These are phyloP conservation scores for Oncorhynchus masou DNA, from an alignment of 2,113 vertebrate species.

Conservation along the genomic window DNA sequence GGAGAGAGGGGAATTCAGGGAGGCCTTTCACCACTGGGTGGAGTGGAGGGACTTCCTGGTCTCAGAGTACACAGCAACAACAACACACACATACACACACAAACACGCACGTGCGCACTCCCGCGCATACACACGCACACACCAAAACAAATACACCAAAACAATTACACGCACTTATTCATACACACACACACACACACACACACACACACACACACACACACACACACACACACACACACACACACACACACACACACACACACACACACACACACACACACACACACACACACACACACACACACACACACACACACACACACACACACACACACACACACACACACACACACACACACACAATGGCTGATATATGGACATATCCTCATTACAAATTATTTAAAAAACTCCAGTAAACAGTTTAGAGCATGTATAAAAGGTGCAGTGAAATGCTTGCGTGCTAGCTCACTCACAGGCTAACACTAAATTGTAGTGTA, in stretches of 20 bases:
- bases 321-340: background rate
- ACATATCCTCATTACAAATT: background rate
- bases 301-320: background rate
- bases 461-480: no score
- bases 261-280: no score
- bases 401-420: background rate
- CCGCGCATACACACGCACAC: background rate
- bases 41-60: constrained; percentile 46
- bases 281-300: background rate
- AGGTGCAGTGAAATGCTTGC: no score
- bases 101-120: background rate
- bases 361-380: background rate
- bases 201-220: background rate
- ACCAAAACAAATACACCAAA: background rate
- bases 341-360: background rate
- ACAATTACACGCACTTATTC: background rate
- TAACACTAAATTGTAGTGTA: no score
- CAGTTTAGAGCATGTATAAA: background rate
- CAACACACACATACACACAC: background rate
- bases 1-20: constrained; percentile 40
- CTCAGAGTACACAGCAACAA: constrained; percentile 56
- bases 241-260: no score
- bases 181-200: constrained; percentile 6
- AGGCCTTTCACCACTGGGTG: constrained; percentile 44
- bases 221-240: no score